Conservation (phyloP, 2,888 invertebrate genomes). For the Sarcophaga subvicina region DNA sequence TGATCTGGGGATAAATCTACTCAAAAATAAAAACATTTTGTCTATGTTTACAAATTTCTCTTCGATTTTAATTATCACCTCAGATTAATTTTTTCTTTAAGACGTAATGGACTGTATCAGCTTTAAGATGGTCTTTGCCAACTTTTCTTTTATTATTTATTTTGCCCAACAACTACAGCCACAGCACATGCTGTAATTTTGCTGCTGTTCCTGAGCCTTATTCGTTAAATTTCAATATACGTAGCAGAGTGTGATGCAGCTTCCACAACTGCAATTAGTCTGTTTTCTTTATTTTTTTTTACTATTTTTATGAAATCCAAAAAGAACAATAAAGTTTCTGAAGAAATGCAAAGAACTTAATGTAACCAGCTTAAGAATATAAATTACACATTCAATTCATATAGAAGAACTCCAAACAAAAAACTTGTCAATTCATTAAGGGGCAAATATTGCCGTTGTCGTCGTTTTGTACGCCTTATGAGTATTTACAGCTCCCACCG, state of each 20-base stretch:
- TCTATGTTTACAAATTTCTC: constrained; percentile 28
- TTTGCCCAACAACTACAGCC: constrained; percentile 27
- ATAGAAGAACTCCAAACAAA: constrained; percentile 28
- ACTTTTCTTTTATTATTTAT: constrained; percentile 31
- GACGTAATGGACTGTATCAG: constrained; percentile 57
- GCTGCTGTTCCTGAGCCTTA: no score
- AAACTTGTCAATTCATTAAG: constrained; percentile 52
- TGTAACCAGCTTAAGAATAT: constrained; percentile 44
- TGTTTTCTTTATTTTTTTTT: constrained; percentile 19
- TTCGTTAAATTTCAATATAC: no score
- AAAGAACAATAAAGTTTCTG: neutral
- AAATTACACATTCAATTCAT: constrained; percentile 36
- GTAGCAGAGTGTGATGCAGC: neutral
- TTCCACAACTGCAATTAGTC: constrained; percentile 39
- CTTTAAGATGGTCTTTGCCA: constrained; percentile 36
- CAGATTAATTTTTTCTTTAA: constrained; percentile 23
- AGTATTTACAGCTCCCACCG: neutral
- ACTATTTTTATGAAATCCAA: neutral
- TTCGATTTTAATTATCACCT: constrained; percentile 47
- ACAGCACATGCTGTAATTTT: neutral
- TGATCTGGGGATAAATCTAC: no score
- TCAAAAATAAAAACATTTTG: constrained; percentile 20
- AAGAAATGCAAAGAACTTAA: constrained; percentile 30
- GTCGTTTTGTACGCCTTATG: neutral
- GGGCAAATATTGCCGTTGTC: constrained; percentile 28